phyloP scores from a whole-genome alignment of 23 tunicate genomes.

The Halocynthia roretzi region DNA sequence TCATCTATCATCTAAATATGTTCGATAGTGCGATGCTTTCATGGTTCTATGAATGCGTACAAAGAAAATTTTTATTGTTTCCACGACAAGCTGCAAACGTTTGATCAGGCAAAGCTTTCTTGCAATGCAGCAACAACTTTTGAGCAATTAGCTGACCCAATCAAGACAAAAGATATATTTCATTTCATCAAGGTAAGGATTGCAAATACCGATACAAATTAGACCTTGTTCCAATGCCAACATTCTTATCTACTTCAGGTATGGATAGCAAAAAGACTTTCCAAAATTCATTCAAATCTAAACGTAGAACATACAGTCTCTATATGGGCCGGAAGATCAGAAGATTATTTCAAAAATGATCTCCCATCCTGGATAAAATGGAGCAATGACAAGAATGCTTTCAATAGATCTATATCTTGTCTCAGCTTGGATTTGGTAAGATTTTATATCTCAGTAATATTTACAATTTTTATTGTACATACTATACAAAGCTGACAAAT shows the following conservation, averaged over 20 bases:
- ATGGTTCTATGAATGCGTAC: not conserved
- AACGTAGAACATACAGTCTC: not conserved
- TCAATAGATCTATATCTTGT: not conserved
- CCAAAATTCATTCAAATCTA: too few relatives aligned
- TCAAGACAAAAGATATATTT: not conserved
- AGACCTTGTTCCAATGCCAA: not conserved
- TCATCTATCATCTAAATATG: too few relatives aligned
- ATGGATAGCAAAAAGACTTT: not conserved
- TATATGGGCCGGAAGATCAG: constrained; percentile 3
- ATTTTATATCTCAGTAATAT: not conserved
- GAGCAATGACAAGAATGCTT: not conserved
- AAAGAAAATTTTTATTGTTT: not conserved
- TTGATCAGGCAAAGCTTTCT: not conserved
- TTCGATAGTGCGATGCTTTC: not conserved
- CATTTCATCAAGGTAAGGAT: not conserved
- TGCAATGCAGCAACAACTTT: not conserved
- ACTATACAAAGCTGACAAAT: not conserved
- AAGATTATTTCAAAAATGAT: not conserved
- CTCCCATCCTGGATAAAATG: constrained; percentile 1
- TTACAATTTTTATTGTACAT: not conserved
- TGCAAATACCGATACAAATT: too few relatives aligned
- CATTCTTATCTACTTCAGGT: not conserved
- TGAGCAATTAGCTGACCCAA: not conserved
- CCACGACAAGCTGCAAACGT: not conserved
- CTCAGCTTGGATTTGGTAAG: not conserved